Conservation (phyloP, 64 coral and sea anemone species). For the Porites australiensis region DNA sequence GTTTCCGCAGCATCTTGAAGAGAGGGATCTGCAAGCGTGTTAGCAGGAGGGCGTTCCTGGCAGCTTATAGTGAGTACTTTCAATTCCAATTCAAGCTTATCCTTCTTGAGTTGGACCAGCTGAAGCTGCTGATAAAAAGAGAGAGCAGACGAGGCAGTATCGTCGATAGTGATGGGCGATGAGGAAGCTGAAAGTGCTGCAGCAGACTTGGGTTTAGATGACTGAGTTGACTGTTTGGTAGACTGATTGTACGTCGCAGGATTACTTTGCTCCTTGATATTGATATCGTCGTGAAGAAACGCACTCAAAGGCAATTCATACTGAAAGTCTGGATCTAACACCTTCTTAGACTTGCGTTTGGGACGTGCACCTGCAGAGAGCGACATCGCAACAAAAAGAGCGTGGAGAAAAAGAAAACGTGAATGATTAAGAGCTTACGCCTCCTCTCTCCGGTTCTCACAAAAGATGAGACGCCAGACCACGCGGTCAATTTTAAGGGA, state of each 20-base stretch:
- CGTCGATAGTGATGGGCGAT: neutral
- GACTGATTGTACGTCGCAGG: neutral
- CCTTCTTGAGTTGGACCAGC: neutral
- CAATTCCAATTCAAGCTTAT: conserved; percentile 9
- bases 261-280: neutral
- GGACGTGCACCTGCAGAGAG: neutral
- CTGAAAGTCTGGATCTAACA: neutral
- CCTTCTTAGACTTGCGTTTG: neutral
- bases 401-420: neutral
- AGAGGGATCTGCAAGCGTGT: neutral
- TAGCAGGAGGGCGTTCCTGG: neutral
- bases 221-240: neutral
- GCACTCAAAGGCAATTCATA: neutral
- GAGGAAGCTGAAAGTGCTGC: neutral
- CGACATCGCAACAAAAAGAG: neutral
- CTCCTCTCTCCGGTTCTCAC: neutral
- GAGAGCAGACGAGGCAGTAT: neutral
- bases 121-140: conserved; percentile 37
- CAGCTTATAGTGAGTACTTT: conserved; percentile 6
- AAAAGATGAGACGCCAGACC: neutral
- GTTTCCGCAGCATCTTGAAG: neutral
- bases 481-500: no score
- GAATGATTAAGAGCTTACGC: no score
- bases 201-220: neutral
- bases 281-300: neutral